A percentile compares a stretch with the other conserved stretches of the same genome.
Conservation (phyloP, 2,113 vertebrate species). For the Osmerus mordax region DNA sequence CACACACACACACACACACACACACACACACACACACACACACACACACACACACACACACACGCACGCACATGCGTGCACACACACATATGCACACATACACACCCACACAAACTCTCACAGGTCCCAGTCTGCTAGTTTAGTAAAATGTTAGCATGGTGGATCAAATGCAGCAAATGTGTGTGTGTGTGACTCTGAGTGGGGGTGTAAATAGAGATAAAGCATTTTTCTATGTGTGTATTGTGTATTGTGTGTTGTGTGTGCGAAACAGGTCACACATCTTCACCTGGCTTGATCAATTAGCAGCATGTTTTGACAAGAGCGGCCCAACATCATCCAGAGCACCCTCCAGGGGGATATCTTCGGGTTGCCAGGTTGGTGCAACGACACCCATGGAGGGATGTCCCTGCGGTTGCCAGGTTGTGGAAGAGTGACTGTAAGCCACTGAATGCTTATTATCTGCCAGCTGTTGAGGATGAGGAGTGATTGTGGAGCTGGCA, state of each 20-base stretch:
- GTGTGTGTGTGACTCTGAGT: not conserved
- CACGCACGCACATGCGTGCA: too few species aligned
- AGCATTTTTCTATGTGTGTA: constrained; percentile 12
- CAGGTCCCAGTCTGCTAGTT: constrained; percentile 62
- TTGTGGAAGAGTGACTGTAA: constrained; percentile 60
- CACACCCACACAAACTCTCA: constrained; percentile 35
- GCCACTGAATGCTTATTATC: constrained; percentile 67
- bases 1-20: too few species aligned
- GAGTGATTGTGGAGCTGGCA: constrained; percentile 72
- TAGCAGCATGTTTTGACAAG: not conserved
- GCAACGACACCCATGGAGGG: constrained; percentile 45
- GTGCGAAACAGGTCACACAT: not conserved
- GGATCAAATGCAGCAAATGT: constrained; percentile 61
- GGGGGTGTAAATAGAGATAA: constrained; percentile 36
- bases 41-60: too few species aligned
- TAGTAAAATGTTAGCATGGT: constrained; percentile 31
- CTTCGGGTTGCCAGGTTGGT: not conserved
- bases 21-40: too few species aligned
- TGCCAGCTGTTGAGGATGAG: constrained; percentile 76
- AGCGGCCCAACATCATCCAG: not conserved
- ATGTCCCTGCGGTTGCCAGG: constrained; percentile 62
- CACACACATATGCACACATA: too few species aligned
- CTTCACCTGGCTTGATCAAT: constrained; percentile 12
- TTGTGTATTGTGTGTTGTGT: not conserved
- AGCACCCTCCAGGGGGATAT: not conserved